A percentile compares a stretch with the other conserved stretches of the same genome.
Evolutionary conservation across 2,797 vertebrate species (phyloP).

Genomic region (Pseudocheirus occidentalis): DNA sequence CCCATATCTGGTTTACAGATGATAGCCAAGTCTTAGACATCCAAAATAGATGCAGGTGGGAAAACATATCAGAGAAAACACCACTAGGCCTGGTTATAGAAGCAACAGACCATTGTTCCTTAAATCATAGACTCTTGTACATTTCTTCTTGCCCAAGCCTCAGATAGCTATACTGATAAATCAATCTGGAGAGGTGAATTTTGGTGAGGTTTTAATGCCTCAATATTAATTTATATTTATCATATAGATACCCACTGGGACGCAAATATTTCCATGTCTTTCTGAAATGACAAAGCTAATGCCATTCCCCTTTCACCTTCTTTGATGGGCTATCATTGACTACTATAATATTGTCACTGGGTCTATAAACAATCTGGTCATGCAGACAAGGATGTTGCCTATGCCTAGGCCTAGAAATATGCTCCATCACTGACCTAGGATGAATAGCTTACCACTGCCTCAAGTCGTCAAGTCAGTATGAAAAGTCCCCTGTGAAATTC

Average conservation of each 20-base stretch:
- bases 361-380: background rate
- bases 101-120: no score
- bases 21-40: no score
- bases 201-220: background rate
- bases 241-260: background rate
- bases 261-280: background rate
- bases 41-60: no score
- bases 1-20: no score
- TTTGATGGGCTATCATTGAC: background rate
- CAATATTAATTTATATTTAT: background rate
- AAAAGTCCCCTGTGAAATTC: background rate
- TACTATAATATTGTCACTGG: background rate
- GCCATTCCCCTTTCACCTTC: background rate
- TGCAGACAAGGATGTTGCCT: background rate
- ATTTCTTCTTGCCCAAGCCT: background rate
- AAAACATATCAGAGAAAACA: no score
- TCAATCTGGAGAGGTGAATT: background rate
- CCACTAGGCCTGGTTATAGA: no score
- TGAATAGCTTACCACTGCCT: background rate
- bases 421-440: background rate
- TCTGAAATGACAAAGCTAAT: background rate
- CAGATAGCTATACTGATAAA: background rate
- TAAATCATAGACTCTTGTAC: background rate
- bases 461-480: background rate
- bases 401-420: background rate